A percentile compares a stretch with the other conserved stretches of the same genome.
Evolutionary conservation across 2,888 invertebrate genomes (phyloP).

Genomic region (Smittia sp.): DNA sequence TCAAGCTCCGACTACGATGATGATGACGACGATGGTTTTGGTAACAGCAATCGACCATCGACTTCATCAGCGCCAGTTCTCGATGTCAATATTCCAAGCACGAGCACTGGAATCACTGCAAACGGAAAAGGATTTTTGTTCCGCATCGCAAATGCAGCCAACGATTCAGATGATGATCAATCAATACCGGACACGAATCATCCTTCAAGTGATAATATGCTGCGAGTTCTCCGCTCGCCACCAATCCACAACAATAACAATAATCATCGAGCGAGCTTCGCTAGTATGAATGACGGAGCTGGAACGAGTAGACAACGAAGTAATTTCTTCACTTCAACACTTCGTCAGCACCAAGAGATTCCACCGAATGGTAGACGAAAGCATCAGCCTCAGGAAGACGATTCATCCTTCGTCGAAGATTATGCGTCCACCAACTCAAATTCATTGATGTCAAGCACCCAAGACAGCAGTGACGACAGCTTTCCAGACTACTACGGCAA

Average conservation of each 20-base stretch:
- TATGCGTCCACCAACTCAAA: conserved; percentile 35
- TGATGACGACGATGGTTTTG: conserved; percentile 41
- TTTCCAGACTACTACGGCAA: conserved; percentile 22
- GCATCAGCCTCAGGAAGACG: conserved; percentile 7
- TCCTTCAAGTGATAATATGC: background rate
- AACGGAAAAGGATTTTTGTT: conserved; percentile 51
- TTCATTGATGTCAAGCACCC: conserved; percentile 33
- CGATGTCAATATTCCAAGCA: conserved; percentile 58
- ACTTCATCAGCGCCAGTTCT: conserved; percentile 48
- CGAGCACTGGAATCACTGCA: conserved; percentile 60
- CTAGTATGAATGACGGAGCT: conserved; percentile 10
- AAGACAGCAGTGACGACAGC: conserved; percentile 33
- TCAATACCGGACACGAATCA: conserved; percentile 46
- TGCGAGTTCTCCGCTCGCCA: conserved; percentile 21
- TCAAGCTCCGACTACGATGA: conserved; percentile 41
- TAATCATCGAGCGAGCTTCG: background rate
- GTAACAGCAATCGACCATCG: conserved; percentile 5
- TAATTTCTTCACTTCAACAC: background rate
- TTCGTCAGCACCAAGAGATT: background rate
- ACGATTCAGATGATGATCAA: conserved; percentile 64
- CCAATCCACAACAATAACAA: background rate
- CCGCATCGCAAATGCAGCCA: conserved; percentile 57
- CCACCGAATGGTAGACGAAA: background rate
- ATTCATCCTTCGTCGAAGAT: conserved; percentile 32
- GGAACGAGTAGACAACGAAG: conserved; percentile 22